phyloP scores from a whole-genome alignment of 2,797 vertebrate species.

The Zalophus californianus region DNA sequence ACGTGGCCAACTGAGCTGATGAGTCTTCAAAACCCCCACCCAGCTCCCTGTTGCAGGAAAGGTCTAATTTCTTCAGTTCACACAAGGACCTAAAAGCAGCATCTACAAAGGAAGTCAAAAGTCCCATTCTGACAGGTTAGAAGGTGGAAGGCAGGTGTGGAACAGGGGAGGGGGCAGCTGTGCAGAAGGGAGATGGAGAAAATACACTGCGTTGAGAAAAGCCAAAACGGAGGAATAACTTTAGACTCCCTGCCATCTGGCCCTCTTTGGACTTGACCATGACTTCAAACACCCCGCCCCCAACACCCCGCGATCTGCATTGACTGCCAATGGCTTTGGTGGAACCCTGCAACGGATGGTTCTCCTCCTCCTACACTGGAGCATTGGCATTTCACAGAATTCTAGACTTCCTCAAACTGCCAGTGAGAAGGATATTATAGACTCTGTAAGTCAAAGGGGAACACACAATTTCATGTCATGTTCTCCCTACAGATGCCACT shows the following conservation, averaged over 20 bases:
- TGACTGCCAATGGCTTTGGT: not conserved
- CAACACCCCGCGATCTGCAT: rapidly evolving
- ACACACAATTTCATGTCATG: not conserved
- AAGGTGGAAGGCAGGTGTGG: not conserved
- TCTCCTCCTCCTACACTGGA: not conserved
- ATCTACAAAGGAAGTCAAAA: constrained; percentile 85
- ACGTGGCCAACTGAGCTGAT: constrained; percentile 85
- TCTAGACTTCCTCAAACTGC: not conserved
- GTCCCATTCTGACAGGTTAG: not conserved
- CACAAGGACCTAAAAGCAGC: constrained; percentile 87
- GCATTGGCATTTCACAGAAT: not conserved
- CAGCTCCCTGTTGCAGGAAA: constrained; percentile 91
- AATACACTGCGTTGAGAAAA: not conserved
- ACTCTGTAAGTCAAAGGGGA: not conserved
- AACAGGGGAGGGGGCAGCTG: rapidly evolving
- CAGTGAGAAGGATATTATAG: not conserved
- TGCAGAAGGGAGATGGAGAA: not conserved
- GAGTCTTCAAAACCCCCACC: constrained; percentile 89
- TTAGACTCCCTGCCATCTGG: not conserved
- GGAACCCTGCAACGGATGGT: not conserved
- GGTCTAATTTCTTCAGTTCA: constrained; percentile 88
- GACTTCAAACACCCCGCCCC: not conserved
- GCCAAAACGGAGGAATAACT: not conserved
- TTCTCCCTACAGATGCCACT: not conserved
- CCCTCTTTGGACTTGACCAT: not conserved